These are phyloP conservation scores for Pterois miles DNA, from an alignment of 2,797 vertebrate genomes.

Conservation along the genomic window DNA sequence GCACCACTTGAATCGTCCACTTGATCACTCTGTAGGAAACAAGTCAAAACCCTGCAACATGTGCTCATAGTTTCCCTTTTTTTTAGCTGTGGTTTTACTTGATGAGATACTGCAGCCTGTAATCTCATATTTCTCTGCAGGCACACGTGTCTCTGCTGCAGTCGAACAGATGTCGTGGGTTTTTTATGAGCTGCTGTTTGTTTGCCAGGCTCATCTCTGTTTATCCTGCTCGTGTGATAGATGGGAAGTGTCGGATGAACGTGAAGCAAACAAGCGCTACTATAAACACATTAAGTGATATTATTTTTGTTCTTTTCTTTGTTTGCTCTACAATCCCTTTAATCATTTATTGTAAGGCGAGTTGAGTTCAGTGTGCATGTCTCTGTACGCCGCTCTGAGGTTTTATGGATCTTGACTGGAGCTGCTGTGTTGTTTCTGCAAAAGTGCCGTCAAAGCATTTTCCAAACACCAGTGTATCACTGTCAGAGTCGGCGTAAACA, in stretches of 20 bases:
- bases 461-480: constrained; percentile 20
- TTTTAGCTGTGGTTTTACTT: not conserved
- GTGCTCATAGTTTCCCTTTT: not conserved
- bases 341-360: not conserved
- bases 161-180: not conserved
- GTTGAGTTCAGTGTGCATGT: not conserved
- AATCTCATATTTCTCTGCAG: not conserved
- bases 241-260: constrained; percentile 5
- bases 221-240: constrained; percentile 1
- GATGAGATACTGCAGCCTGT: constrained; percentile 6
- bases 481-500: not conserved
- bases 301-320: not conserved
- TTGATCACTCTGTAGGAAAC: not conserved
- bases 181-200: constrained; percentile 2
- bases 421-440: constrained; percentile 24
- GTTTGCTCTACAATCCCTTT: not conserved
- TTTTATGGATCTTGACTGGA: not conserved
- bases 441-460: constrained; percentile 1
- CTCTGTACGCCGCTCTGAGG: not conserved
- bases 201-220: constrained; percentile 8
- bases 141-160: not conserved
- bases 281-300: not conserved
- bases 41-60: not conserved
- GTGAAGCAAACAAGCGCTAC: not conserved
- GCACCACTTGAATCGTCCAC: not conserved